Evolutionary conservation across 2,797 vertebrate species (phyloP).

Genomic region (Anas bahamensis): DNA sequence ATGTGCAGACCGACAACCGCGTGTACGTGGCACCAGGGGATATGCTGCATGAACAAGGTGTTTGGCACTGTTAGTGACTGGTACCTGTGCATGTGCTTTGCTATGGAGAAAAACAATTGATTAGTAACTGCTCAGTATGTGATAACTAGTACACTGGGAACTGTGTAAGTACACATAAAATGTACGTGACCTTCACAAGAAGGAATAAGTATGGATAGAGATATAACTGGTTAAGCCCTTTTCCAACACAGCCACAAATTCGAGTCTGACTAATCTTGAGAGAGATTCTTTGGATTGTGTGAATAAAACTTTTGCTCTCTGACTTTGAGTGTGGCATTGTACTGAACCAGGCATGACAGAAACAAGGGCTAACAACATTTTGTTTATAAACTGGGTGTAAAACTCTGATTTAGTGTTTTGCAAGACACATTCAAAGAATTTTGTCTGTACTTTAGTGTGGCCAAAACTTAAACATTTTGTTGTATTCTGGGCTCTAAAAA

Average conservation of each 20-base stretch:
- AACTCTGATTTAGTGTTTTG: neutral
- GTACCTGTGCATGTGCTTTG: neutral
- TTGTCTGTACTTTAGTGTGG: neutral
- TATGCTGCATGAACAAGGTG: neutral
- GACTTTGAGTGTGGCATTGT: neutral
- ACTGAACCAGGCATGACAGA: neutral
- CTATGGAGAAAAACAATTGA: neutral
- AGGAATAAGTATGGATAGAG: too few relatives aligned
- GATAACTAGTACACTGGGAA: neutral
- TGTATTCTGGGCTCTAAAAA: neutral
- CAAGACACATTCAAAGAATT: neutral
- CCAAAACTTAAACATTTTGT: neutral
- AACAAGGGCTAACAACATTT: neutral
- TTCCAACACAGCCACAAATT: neutral
- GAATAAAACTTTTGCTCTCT: neutral
- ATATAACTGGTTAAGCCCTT: neutral
- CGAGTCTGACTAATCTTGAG: neutral
- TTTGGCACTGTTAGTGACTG: neutral
- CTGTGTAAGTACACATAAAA: neutral
- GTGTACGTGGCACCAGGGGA: neutral
- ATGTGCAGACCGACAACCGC: neutral
- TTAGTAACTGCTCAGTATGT: neutral
- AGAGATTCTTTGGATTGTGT: neutral
- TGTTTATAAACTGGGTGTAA: neutral
- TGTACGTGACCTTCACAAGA: too few relatives aligned